Base-by-base conservation (phyloP, 2,797 vertebrate species). In the Liasis olivaceus region DNA sequence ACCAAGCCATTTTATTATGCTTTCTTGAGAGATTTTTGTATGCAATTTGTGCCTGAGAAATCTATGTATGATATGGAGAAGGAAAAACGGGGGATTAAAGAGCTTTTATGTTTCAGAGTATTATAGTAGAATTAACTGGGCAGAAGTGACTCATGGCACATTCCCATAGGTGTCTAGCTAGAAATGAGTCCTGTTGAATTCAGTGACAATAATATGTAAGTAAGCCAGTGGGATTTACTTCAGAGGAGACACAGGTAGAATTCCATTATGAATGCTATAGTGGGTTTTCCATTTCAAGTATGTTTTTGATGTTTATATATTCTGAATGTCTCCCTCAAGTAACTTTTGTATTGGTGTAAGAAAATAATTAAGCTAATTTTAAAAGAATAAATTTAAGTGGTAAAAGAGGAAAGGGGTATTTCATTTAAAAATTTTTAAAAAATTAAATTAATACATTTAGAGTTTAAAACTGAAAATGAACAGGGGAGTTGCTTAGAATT, bases 351-450 rank as follows among this genome's bases (percentile, higher is more conserved):
- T 20, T 64, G 24, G 17, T 84, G 0, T 20, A 51, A 63, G 31
- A 69, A 95, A 95, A 88, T 85, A 92, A 87, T 91, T 95, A 13
- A 86, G 0, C 47, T 93, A 28, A 15, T 81, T 95, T 93, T 93
- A 26, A 22, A 84, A 90, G 26, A 56, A 69, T 15, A 7, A 26
- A 56, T 93, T 86, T 17, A 54, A 22, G 4, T 89, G 24, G 54
- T 85, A 28, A 89, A 51, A 66, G 1, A 85, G 7, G 64, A 90
- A 72, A 5, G 94, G 81, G 60, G 0, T 6, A 14, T 28, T 8
- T 1, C 0, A 62, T 94, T 94, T 95, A 92, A 64, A 92, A 95
- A 36, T 26, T 62, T n/a, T 28, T 36, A 42, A 42, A 42, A 42
- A 42, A 42, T 4, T 22, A 51, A 51, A 72, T 4, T 22, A 14